Base-by-base conservation (phyloP, 2,797 vertebrate genomes). In the Lutjanus argentimaculatus region DNA sequence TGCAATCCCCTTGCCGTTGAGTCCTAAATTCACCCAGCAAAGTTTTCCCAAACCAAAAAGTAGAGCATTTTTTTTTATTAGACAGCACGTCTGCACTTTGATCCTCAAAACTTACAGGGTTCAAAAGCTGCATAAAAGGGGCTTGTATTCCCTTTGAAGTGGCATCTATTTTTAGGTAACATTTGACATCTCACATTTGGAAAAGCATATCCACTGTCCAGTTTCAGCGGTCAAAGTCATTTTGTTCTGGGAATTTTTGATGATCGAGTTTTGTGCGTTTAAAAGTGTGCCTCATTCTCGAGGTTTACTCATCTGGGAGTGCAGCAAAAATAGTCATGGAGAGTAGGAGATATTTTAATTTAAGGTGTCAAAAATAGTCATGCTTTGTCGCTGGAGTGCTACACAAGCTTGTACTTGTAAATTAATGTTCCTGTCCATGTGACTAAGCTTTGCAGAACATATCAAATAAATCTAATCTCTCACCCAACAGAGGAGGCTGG, bases 1-100 rank as follows among this genome's bases (percentile, higher is more conserved):
- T 91, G 90, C 88, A 91, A 90, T 92, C 91, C 85, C 86, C 88
- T 89, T 80, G 76, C 85, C 14, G 55, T 81, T 8, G 61, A 88
- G 82, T 86, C 90, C 79, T 87, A 85, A 92, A 89, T 84, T 91
- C 77, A 82, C 80, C 79, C 72, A 4, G 73, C 69, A 85, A 89
- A 91, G 72, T 87, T 89, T 89, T 82, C 56, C 79, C 76, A 61
- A 89, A 80, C 64, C 75, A 69, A 79, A 87, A 90, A 90, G 79
- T 79, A 49, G 80, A 77, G 25, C 52, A 2, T 57, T 88, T 55
- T 88, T 55, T 59, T 84, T 77, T 82, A 73, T 69, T 61, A 53
- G 77, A 86, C 73, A 68, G 16, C 70, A 67, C 40, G 30, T 85
- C 82, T 84, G 79, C 67, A 85, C 86, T 89, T 91, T 90, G 86